Evolutionary conservation across 2,113 vertebrate species (phyloP).

Genomic region (Serilophus lunatus): DNA sequence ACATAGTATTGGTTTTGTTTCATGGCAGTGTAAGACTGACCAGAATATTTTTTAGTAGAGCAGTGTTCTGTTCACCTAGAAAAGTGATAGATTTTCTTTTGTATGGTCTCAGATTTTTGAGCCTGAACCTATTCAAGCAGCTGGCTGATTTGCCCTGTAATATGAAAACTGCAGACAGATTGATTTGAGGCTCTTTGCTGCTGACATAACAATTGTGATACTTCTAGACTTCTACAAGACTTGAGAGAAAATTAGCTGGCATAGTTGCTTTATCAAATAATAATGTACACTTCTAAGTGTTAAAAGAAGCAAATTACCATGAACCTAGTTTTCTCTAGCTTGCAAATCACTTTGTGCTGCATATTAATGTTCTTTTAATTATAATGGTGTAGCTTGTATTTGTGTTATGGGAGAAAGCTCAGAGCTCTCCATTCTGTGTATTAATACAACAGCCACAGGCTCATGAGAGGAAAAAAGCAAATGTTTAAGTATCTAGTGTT

Average conservation of each 20-base stretch:
- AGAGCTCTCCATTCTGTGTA: background rate
- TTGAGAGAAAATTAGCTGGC: background rate
- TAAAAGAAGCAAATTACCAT: background rate
- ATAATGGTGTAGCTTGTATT: background rate
- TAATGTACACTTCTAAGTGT: background rate
- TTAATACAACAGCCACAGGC: background rate
- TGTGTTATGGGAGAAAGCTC: background rate
- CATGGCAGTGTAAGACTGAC: background rate
- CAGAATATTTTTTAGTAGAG: background rate
- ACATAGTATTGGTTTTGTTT: background rate
- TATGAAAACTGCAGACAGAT: background rate
- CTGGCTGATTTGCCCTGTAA: background rate
- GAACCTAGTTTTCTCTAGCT: background rate
- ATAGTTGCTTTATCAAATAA: background rate
- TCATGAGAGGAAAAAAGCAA: background rate
- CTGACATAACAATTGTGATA: background rate
- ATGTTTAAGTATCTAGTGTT: background rate
- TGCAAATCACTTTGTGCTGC: background rate
- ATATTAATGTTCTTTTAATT: background rate
- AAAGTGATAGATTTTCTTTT: background rate
- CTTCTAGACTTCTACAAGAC: background rate
- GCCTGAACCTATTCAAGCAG: background rate
- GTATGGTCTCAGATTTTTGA: background rate
- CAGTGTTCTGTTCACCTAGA: background rate
- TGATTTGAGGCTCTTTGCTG: background rate